phyloP scores from a whole-genome alignment of 2,888 invertebrate species.

The Meta bourneti region DNA sequence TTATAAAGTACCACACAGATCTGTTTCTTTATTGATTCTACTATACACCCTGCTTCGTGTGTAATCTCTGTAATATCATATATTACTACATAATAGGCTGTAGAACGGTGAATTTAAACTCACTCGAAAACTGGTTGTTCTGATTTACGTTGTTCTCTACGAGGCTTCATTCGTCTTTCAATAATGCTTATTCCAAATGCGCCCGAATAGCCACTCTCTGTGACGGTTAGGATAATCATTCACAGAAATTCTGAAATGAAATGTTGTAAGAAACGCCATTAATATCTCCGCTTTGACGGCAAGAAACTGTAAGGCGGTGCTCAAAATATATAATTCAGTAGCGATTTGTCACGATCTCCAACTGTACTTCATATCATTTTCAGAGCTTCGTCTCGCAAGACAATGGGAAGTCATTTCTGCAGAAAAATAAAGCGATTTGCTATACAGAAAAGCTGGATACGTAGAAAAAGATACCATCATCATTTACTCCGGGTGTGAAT shows the following conservation, averaged over 20 bases:
- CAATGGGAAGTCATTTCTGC: conserved; percentile 32
- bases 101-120: too few relatives aligned
- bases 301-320: conserved; percentile 44
- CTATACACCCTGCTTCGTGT: too few relatives aligned
- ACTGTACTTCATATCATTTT: conserved; percentile 34
- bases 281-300: conserved; percentile 57
- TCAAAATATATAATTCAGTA: conserved; percentile 57
- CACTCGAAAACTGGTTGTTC: too few relatives aligned
- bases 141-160: neutral
- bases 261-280: conserved; percentile 45
- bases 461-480: conserved; percentile 23
- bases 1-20: too few relatives aligned
- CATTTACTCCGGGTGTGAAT: conserved; percentile 22
- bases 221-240: conserved; percentile 41
- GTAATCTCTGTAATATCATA: too few relatives aligned
- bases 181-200: neutral
- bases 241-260: conserved; percentile 37
- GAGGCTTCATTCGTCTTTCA: conserved; percentile 6
- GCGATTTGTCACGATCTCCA: conserved; percentile 52
- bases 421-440: conserved; percentile 25
- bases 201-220: conserved; percentile 1
- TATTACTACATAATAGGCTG: too few relatives aligned
- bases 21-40: too few relatives aligned
- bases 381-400: conserved; percentile 18
- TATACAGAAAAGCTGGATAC: conserved; percentile 8